Conservation (phyloP, 1,140 invertebrate species). For the Hyles euphorbiae region DNA sequence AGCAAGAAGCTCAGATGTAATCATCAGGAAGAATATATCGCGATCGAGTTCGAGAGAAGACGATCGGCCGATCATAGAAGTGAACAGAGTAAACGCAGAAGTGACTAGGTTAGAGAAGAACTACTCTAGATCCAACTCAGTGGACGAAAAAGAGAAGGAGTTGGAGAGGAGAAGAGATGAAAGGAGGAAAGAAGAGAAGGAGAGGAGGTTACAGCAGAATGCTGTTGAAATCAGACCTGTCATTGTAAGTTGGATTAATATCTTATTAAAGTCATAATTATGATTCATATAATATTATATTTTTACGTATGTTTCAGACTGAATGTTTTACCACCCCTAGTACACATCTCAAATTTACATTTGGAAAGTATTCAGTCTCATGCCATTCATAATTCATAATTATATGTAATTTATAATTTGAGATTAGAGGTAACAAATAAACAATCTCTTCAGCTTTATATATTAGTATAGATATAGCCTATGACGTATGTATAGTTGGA, state of each 20-base stretch:
- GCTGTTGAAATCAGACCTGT: slow-evolving; percentile 53
- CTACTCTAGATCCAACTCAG: slow-evolving; percentile 43
- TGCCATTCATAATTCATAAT: too few relatives aligned
- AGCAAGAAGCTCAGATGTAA: neutral
- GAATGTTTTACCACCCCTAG: too few relatives aligned
- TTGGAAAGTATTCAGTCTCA: too few relatives aligned
- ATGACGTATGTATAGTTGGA: too few relatives aligned
- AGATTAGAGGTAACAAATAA: too few relatives aligned
- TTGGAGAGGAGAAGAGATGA: slow-evolving; percentile 20
- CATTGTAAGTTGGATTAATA: slow-evolving; percentile 35
- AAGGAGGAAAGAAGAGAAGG: slow-evolving; percentile 23
- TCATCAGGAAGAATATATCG: slow-evolving; percentile 1
- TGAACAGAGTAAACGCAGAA: slow-evolving; percentile 33
- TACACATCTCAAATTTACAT: too few relatives aligned
- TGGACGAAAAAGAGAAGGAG: slow-evolving; percentile 35
- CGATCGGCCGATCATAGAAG: slow-evolving; percentile 19
- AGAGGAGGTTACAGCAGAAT: slow-evolving; percentile 33
- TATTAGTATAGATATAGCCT: too few relatives aligned
- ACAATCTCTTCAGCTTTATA: too few relatives aligned
- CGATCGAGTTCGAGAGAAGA: slow-evolving; percentile 9
- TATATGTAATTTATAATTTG: too few relatives aligned
- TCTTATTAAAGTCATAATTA: too few relatives aligned
- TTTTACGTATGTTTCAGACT: too few relatives aligned
- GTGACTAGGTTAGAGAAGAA: slow-evolving; percentile 45
- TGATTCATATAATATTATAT: too few relatives aligned